Percentiles rank a stretch among this genome's conserved stretches.
These are phyloP conservation scores for Eilema griseolum DNA, from an alignment of 2,888 invertebrate species.

Conservation along the genomic window DNA sequence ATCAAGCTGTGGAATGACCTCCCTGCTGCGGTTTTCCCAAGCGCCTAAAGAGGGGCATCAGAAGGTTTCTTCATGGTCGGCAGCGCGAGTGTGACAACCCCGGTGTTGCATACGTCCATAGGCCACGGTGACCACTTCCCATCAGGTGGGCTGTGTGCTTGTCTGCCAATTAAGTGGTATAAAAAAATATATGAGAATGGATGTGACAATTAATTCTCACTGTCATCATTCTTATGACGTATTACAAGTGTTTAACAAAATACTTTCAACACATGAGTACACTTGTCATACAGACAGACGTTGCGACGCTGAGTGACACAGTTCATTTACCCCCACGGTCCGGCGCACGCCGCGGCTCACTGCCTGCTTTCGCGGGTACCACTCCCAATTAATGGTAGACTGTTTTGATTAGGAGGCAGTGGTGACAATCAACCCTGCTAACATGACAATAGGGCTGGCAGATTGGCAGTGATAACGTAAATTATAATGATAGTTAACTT, in stretches of 20 bases:
- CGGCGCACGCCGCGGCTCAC: constrained; percentile 48
- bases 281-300: constrained; percentile 19
- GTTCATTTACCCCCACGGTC: constrained; percentile 53
- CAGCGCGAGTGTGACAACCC: no score
- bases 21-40: no score
- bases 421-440: background rate
- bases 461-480: background rate
- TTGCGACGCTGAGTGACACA: constrained; percentile 35
- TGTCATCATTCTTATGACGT: background rate
- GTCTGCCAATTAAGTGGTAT: no score
- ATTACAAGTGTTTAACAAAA: constrained; percentile 5
- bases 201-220: background rate
- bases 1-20: no score
- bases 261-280: constrained; percentile 9
- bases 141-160: no score
- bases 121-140: no score
- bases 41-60: no score
- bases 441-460: background rate
- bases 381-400: constrained; percentile 33
- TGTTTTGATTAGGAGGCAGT: background rate
- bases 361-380: constrained; percentile 54
- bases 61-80: no score
- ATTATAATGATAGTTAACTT: no score
- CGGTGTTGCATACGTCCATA: no score
- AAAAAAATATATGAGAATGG: background rate